Evolutionary conservation across 2,888 invertebrate genomes (phyloP), one percentile per base, ranked within the genome.

Genomic region (Melinaea menophilus): DNA sequence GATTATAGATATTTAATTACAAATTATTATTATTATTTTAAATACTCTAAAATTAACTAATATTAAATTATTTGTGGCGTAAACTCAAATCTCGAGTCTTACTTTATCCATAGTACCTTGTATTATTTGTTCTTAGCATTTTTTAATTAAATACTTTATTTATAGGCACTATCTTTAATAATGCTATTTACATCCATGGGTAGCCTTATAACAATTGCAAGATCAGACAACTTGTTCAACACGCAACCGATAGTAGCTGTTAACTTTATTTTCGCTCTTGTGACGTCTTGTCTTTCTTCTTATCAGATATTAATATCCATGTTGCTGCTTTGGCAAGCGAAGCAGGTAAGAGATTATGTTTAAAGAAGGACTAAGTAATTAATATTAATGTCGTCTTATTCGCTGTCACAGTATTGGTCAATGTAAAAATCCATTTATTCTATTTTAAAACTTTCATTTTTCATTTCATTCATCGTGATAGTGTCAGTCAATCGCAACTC

Each of bases 271-370:
- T 78, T 81, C 31, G 71, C 75, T 0, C 64, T 86, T 3, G 79
- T 80, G 33, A 66, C 75, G 2, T 65, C 69, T 7, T 72, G 75
- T 31, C 64, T 82, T 4, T 81, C 84, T 1, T 37, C 72, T 4
- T 86, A 86, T 60, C 81, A 86, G 70, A 73, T 84, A 2, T 3
- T 76, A 1, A 75, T 86, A 62, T 79, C 84, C 0, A 33, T 70
- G 7, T 57, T 82, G 11, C 63, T 88, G 37, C 65, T 82, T 12
- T 78, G 73, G 74, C 80, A 80, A 65, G 69, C 68, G 55, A 45
- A 67, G 3, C 68, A 64, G 72, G 82, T 80, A 63, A 62, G 37
- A 62, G 37, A n/a, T 12, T 55, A 35, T 37, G 7, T 37, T 37
- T 22, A 22, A 22, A 22, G 22, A 22, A 22, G 37, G 4, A 37